A percentile compares a stretch with the other conserved stretches of the same genome.
Conservation (phyloP, 2,797 vertebrate species). For the Cercopithecus diana region DNA sequence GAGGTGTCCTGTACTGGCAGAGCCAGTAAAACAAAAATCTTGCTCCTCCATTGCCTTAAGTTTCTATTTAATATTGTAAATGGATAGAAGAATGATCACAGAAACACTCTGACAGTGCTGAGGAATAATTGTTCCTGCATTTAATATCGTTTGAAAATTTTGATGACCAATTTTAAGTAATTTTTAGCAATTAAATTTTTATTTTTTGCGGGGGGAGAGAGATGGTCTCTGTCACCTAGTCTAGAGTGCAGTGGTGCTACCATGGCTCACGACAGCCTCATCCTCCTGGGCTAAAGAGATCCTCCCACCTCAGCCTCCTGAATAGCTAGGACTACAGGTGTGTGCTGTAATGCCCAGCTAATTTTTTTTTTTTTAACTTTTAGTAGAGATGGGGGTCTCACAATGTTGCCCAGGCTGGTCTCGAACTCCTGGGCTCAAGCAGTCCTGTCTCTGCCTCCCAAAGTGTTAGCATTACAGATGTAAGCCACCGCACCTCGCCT, state of each 20-base stretch:
- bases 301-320: not conserved
- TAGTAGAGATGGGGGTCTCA: not conserved
- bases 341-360: not conserved
- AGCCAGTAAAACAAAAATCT: not conserved
- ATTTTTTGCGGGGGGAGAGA: not conserved
- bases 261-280: not conserved
- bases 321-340: not conserved
- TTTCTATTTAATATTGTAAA: slow-evolving; percentile 1
- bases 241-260: not conserved
- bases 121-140: not conserved
- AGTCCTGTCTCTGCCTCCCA: not conserved
- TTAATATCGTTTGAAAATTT: not conserved
- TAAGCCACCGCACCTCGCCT: not conserved
- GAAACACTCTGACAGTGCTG: not conserved
- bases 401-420: not conserved
- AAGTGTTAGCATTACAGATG: not conserved
- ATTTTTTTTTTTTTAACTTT: not conserved
- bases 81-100: not conserved
- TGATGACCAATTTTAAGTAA: not conserved
- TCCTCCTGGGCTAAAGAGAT: not conserved
- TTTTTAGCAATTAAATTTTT: not conserved
- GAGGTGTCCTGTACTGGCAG: not conserved
- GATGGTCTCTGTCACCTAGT: not conserved
- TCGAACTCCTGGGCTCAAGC: not conserved
- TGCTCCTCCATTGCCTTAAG: not conserved